Evolutionary conservation across 2,888 invertebrate genomes (phyloP).

Genomic region (Parelbella ahira): DNA sequence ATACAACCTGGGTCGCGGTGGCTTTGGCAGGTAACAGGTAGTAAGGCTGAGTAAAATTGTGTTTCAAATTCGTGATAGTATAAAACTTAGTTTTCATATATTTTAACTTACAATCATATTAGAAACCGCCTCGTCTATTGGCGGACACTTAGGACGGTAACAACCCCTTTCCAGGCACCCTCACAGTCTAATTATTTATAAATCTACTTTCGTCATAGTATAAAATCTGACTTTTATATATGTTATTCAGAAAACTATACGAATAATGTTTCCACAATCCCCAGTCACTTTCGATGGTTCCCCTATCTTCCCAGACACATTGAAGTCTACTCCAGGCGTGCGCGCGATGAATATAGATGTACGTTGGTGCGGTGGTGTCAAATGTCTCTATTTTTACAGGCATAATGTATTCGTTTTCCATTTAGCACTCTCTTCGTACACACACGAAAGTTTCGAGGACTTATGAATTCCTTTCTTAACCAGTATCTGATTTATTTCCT

Average conservation of each 20-base stretch:
- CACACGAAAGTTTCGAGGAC: too few species aligned
- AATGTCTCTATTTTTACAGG: too few species aligned
- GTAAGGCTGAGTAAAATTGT: background rate
- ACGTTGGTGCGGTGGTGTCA: too few species aligned
- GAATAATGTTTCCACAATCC: background rate
- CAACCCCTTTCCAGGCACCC: slow-evolving; percentile 1
- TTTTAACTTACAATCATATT: background rate
- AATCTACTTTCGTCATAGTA: background rate
- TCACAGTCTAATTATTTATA: background rate
- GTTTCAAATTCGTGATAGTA: background rate
- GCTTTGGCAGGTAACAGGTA: slow-evolving; percentile 2
- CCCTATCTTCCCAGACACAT: background rate
- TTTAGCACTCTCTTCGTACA: too few species aligned
- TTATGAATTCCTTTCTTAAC: too few species aligned
- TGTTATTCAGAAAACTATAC: background rate
- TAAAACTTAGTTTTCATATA: background rate
- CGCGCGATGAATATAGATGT: too few species aligned
- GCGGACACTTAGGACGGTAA: background rate
- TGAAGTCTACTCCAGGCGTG: background rate
- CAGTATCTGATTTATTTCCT: too few species aligned
- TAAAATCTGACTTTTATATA: slow-evolving; percentile 3
- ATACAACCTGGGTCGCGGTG: background rate
- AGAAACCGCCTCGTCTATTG: background rate
- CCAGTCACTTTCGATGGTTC: slow-evolving; percentile 1
- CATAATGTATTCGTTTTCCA: too few species aligned